phyloP scores from a whole-genome alignment of 2,888 invertebrate genomes.

The Meghimatium bilineatum region DNA sequence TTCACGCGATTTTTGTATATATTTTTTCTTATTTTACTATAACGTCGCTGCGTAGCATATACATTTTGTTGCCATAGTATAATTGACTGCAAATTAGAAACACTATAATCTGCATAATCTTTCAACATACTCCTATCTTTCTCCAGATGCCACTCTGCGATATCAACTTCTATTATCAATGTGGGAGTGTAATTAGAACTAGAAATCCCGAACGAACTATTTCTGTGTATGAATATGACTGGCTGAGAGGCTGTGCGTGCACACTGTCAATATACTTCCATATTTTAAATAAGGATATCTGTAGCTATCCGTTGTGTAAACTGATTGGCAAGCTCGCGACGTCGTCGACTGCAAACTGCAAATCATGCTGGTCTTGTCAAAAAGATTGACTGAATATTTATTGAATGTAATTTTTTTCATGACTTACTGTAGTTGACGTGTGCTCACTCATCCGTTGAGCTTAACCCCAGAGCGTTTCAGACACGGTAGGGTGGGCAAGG shows the following conservation, averaged over 20 bases:
- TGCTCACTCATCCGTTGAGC: background rate
- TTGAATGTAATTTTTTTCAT: conserved; percentile 15
- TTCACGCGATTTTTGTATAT: background rate
- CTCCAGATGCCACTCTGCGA: background rate
- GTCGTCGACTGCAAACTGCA: background rate
- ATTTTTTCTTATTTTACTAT: background rate
- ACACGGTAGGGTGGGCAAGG: conserved; percentile 30
- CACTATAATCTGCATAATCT: background rate
- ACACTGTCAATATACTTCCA: background rate
- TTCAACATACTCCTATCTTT: background rate
- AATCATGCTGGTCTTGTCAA: background rate
- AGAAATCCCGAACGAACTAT: background rate
- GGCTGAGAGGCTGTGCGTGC: background rate
- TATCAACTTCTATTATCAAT: background rate
- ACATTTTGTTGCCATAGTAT: background rate
- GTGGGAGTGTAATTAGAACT: too few relatives aligned
- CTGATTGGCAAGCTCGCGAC: background rate
- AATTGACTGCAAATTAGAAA: background rate
- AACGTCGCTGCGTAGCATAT: background rate
- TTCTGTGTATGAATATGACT: background rate
- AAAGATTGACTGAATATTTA: conserved; percentile 31
- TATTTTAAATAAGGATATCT: background rate
- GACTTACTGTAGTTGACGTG: background rate
- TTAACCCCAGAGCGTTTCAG: background rate
- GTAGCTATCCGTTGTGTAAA: background rate